Conservation (phyloP, 2,888 invertebrate species). For the Brachyptera risi region DNA sequence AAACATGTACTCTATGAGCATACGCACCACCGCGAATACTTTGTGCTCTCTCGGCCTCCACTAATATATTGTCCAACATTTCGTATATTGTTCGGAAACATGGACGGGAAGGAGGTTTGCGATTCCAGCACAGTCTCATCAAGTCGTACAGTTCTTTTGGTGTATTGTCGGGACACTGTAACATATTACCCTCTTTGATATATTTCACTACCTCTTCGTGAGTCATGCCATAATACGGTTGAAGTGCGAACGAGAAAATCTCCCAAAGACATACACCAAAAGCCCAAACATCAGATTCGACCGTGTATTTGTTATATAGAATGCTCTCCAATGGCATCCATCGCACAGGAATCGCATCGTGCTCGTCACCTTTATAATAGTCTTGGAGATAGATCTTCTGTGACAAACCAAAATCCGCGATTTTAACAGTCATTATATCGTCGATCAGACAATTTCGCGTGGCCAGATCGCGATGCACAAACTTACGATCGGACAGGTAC, state of each 20-base stretch:
- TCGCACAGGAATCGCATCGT: slow-evolving; percentile 92
- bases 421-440: slow-evolving; percentile 92
- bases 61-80: slow-evolving; percentile 64
- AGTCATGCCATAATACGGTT: slow-evolving; percentile 96
- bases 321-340: slow-evolving; percentile 99
- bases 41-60: slow-evolving; percentile 42
- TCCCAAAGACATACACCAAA: slow-evolving; percentile 97
- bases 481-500: slow-evolving; percentile 87
- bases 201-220: slow-evolving; percentile 95
- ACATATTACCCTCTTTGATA: slow-evolving; percentile 88
- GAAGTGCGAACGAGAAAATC: slow-evolving; percentile 92
- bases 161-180: slow-evolving; percentile 87
- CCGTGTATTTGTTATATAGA: slow-evolving; percentile 91
- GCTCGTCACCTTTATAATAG: slow-evolving; percentile 93
- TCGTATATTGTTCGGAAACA: slow-evolving; percentile 79
- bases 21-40: slow-evolving; percentile 27
- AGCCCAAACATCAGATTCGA: slow-evolving; percentile 97
- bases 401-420: slow-evolving; percentile 94
- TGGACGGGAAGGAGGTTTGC: slow-evolving; percentile 79
- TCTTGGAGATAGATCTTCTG: slow-evolving; percentile 93
- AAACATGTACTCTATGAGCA: slow-evolving; percentile 32
- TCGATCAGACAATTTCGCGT: slow-evolving; percentile 94
- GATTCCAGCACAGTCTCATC: slow-evolving; percentile 92
- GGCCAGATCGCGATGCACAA: slow-evolving; percentile 93
- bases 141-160: slow-evolving; percentile 82